A percentile compares a stretch with the other conserved stretches of the same genome.
These are phyloP conservation scores for Tragelaphus eurycerus DNA, from an alignment of 2,797 vertebrate species.

Conservation along the genomic window DNA sequence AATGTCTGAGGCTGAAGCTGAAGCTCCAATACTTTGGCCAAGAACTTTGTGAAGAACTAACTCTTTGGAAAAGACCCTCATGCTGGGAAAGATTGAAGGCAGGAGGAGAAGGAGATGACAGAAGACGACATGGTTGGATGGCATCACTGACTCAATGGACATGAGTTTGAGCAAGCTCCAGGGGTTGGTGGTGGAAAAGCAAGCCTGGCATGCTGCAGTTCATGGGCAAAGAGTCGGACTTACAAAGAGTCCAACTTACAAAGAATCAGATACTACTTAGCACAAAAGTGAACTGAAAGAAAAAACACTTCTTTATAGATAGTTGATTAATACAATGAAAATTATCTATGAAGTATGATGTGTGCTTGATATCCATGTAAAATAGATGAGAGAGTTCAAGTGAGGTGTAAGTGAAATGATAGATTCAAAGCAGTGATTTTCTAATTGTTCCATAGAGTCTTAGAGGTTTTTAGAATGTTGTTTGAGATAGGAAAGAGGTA, in stretches of 20 bases:
- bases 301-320: not conserved
- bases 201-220: not conserved
- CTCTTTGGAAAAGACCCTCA: not conserved
- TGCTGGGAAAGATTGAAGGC: not conserved
- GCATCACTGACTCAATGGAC: not conserved
- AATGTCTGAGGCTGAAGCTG: not conserved
- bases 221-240: not conserved
- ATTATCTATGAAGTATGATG: not conserved
- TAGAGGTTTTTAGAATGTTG: not conserved
- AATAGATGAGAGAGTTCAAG: not conserved
- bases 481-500: not conserved
- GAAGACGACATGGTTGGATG: not conserved
- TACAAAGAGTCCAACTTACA: not conserved
- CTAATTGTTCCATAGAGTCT: not conserved
- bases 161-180: not conserved
- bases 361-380: not conserved
- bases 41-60: not conserved
- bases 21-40: not conserved
- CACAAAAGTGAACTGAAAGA: not conserved
- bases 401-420: not conserved
- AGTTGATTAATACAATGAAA: not conserved
- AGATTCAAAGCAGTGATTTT: not conserved
- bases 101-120: not conserved
- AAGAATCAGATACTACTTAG: not conserved
- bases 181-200: not conserved